phyloP scores from a whole-genome alignment of 2,113 vertebrate genomes.

The Dermatemys mawii region DNA sequence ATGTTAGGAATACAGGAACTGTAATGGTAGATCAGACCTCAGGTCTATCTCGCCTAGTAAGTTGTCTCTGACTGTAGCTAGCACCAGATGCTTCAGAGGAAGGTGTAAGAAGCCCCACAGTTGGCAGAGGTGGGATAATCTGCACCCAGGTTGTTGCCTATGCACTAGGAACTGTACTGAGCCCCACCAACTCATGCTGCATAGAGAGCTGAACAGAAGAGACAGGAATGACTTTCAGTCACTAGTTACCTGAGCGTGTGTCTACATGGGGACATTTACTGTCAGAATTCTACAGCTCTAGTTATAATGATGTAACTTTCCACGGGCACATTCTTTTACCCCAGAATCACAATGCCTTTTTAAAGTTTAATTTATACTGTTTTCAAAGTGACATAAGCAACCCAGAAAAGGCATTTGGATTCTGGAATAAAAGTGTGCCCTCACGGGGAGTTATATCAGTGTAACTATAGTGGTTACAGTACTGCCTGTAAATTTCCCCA shows the following conservation, averaged over 20 bases:
- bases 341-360: not conserved
- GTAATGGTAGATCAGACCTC: not conserved
- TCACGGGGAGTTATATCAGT: not conserved
- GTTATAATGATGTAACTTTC: not conserved
- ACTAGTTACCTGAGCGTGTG: not conserved
- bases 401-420: not conserved
- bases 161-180: not conserved
- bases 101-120: not conserved
- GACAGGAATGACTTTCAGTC: not conserved
- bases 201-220: not conserved
- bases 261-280: not conserved
- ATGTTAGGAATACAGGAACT: not conserved
- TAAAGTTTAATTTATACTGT: conserved; percentile 3
- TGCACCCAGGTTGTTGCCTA: not conserved
- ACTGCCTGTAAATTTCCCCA: not conserved
- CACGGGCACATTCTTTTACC: fast-evolving
- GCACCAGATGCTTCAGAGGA: not conserved
- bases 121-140: not conserved
- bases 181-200: not conserved
- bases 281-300: not conserved
- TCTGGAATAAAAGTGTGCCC: not conserved
- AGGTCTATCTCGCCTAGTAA: not conserved
- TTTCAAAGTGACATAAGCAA: conserved; percentile 12
- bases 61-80: not conserved
- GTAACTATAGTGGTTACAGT: not conserved